Conservation (phyloP, 2,113 vertebrate genomes). For the Talpa occidentalis region DNA sequence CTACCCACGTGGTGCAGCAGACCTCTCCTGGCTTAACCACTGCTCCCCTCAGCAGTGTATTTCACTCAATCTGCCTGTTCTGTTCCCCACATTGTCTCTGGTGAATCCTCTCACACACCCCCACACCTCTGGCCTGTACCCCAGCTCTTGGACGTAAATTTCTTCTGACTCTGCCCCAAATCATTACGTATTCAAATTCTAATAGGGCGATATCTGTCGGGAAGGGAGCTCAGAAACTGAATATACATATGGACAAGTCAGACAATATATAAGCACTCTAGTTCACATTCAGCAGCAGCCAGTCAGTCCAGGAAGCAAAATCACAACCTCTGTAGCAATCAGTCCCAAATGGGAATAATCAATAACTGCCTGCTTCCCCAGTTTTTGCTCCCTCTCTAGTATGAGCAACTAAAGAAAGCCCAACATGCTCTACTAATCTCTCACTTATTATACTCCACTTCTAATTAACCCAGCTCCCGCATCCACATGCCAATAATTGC, state of each 20-base stretch:
- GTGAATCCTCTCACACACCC: too few relatives aligned
- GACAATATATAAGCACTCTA: background rate
- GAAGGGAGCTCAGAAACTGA: background rate
- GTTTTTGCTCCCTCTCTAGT: background rate
- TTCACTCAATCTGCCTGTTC: too few relatives aligned
- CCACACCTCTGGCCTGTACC: too few relatives aligned
- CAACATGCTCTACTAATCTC: background rate
- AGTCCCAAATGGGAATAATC: background rate
- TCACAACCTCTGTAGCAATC: background rate
- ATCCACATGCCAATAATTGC: background rate
- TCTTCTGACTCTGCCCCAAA: background rate
- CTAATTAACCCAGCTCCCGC: accelerated
- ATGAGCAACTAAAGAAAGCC: background rate
- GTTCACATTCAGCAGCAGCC: background rate
- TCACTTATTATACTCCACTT: background rate
- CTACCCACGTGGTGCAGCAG: too few relatives aligned
- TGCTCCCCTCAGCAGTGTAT: too few relatives aligned
- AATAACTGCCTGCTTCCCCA: background rate
- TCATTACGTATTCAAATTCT: background rate
- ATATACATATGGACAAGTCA: background rate
- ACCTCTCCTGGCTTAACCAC: too few relatives aligned
- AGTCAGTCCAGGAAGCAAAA: background rate
- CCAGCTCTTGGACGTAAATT: too few relatives aligned
- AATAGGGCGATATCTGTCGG: background rate
- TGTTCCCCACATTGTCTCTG: too few relatives aligned